A percentile compares a stretch with the other conserved stretches of the same genome.
These are phyloP conservation scores for Echinops telfairi DNA, from an alignment of 2,113 vertebrate genomes.

Conservation along the genomic window DNA sequence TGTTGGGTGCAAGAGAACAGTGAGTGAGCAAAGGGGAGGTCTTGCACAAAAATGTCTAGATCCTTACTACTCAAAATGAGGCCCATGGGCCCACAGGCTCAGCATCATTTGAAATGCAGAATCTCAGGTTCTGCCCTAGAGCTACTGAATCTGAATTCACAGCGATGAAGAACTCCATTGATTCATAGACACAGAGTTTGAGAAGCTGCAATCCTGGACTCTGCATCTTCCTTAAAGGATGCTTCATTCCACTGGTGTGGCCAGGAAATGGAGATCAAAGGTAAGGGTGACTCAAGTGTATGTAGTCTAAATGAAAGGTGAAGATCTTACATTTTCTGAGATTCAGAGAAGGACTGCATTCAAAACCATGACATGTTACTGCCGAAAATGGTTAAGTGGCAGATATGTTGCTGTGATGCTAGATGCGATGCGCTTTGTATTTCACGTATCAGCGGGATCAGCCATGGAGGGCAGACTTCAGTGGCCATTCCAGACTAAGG, in stretches of 20 bases:
- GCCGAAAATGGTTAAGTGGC: too few relatives aligned
- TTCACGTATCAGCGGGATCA: not conserved
- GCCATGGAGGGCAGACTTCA: not conserved
- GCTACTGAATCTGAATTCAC: not conserved
- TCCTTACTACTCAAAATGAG: not conserved
- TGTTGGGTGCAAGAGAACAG: not conserved
- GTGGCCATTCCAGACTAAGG: not conserved
- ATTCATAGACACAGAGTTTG: not conserved
- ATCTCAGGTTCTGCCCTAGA: not conserved
- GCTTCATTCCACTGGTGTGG: not conserved
- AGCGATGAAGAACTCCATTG: too few relatives aligned
- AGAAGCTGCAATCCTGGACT: not conserved
- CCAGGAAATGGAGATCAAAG: not conserved
- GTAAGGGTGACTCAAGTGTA: not conserved
- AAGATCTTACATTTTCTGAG: too few relatives aligned
- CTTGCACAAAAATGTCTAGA: not conserved
- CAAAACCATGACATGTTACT: too few relatives aligned
- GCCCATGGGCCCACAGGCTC: accelerated
- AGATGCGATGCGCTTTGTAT: not conserved
- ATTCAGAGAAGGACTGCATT: too few relatives aligned
- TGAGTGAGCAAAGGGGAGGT: not conserved
- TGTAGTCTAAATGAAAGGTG: too few relatives aligned
- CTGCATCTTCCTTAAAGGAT: not conserved
- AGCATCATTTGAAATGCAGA: not conserved
- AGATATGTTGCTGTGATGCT: not conserved